phyloP scores from a whole-genome alignment of 2,113 vertebrate genomes.

The Tragelaphus strepsiceros region DNA sequence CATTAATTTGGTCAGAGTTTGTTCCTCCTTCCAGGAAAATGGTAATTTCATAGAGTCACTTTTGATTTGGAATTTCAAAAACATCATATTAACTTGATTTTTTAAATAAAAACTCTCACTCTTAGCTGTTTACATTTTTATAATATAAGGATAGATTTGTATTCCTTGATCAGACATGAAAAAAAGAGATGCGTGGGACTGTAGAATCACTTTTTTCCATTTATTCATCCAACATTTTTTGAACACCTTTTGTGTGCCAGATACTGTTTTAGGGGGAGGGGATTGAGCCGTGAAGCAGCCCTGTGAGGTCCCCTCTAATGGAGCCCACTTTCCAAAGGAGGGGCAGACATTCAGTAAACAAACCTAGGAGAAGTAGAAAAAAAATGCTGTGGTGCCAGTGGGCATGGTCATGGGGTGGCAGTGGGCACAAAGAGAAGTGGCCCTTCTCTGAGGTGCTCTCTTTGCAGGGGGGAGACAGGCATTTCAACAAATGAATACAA shows the following conservation, averaged over 20 bases:
- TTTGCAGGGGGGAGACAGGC: not conserved
- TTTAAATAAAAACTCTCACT: not conserved
- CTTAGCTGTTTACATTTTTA: not conserved
- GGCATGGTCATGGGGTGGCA: rapidly evolving
- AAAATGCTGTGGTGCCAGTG: rapidly evolving
- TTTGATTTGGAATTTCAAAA: slow-evolving; percentile 42
- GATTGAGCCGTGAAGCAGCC: not conserved
- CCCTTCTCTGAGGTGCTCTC: not conserved
- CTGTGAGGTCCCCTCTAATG: not conserved
- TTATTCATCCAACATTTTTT: not conserved
- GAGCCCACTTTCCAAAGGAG: not conserved
- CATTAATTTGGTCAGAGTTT: not conserved
- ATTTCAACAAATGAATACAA: not conserved
- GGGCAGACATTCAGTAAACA: not conserved
- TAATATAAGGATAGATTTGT: not conserved
- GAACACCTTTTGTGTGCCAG: not conserved
- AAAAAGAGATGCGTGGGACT: not conserved
- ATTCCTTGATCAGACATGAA: not conserved
- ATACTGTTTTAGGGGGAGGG: not conserved
- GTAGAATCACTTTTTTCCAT: not conserved
- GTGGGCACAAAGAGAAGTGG: rapidly evolving
- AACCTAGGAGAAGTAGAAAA: not conserved
- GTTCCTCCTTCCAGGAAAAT: slow-evolving; percentile 23
- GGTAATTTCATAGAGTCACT: not conserved
- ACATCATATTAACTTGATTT: not conserved